Base-by-base conservation (phyloP, 2,113 vertebrate genomes). In the Platichthys stellatus region DNA sequence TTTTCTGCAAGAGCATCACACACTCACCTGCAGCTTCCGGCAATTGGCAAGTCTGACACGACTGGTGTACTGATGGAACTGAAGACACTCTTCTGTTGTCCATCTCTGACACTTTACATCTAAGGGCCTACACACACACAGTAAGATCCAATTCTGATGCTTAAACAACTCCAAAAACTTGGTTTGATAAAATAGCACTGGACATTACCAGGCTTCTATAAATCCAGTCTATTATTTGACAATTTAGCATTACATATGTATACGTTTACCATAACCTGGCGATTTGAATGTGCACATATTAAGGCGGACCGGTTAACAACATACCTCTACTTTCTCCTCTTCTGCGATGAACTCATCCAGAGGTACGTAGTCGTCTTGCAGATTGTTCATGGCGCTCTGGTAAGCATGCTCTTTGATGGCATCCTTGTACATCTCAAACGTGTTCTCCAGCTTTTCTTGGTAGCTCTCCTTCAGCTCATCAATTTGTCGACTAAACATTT, bases 361-460 rank as follows among this genome's bases (percentile, higher is more conserved):
- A 5, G 95, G 94, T 35, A 97, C 94, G 12, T 96, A 97, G 60
- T 95, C 87, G 0, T 97, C 95, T 71, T 97, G 95, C 43, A 97
- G 88, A 17, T 94, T 92, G 74, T 94, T 96, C 92, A 96, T 84
- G 3, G 97, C 96, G 63, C 94, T 93, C 83, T 95, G 77, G 74
- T 97, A 97, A 0, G 96, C 96, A 2, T 97, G 95, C 63, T 96
- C 96, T 86, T 96, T 97, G 69, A 98, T 94, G 1, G 95, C 96
- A 2, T 97, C 96, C 85, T 96, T 97, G 84, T 97, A 98, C 92
- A 98, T 94, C 69, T 97, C 95, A 87, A 98, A 96, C 0, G 95
- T 97, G 87, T 93, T 95, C 83, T 97, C 96, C 40, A 98, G 84
- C 81, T 96, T 96, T 61, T 97, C 97, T 71, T 96, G 93, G 20